phyloP scores from a whole-genome alignment of 2,797 vertebrate species.

The Thripadectes ignobilis region DNA sequence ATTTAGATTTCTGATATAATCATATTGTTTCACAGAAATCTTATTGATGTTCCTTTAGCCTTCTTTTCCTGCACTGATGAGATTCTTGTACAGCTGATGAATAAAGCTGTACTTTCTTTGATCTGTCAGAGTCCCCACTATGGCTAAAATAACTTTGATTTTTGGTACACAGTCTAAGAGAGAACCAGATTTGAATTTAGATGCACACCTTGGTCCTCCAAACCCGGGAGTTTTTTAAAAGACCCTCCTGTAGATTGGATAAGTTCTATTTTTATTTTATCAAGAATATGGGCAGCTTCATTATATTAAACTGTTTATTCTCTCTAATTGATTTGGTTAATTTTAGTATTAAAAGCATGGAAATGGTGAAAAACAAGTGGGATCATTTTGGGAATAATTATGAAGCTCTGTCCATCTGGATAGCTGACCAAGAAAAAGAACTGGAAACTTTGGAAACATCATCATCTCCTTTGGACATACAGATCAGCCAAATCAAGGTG shows the following conservation, averaged over 20 bases:
- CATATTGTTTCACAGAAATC: not conserved
- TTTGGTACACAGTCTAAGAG: not conserved
- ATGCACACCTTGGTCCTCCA: not conserved
- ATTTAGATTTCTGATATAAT: not conserved
- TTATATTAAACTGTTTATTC: constrained; percentile 71
- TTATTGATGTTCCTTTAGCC: not conserved
- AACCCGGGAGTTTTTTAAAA: not conserved
- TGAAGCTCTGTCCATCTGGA: constrained; percentile 91
- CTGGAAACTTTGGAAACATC: constrained; percentile 83
- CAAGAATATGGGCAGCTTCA: constrained; percentile 20
- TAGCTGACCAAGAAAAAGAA: constrained; percentile 90
- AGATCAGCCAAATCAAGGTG: constrained; percentile 91
- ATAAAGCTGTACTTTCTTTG: not conserved
- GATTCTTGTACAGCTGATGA: not conserved
- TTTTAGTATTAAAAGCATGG: constrained; percentile 91
- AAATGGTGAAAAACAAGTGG: constrained; percentile 92
- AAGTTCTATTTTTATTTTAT: constrained; percentile 16
- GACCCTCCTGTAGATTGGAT: not conserved
- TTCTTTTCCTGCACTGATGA: not conserved
- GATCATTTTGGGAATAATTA: constrained; percentile 87
- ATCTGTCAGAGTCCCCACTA: not conserved
- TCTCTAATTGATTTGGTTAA: constrained; percentile 80
- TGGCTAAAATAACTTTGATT: not conserved
- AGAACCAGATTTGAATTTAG: not conserved
- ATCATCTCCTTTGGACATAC: constrained; percentile 80